These are phyloP conservation scores for Ceratosolen solmsi DNA, from an alignment of 1,140 invertebrate genomes.

Conservation along the genomic window DNA sequence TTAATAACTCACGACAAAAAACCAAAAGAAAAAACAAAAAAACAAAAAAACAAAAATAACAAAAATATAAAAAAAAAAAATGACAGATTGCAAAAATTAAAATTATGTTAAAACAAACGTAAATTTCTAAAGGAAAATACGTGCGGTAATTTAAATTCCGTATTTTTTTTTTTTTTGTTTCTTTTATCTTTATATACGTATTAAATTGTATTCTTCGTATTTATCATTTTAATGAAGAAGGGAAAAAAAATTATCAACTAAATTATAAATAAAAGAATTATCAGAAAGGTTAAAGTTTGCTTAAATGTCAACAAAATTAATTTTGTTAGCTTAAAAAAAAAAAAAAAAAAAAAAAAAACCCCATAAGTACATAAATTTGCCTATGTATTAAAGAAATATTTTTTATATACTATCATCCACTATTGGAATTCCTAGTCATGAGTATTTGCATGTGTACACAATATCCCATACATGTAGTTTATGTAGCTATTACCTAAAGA, in stretches of 20 bases:
- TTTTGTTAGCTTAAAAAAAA: conserved; percentile 21
- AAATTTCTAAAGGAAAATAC: neutral
- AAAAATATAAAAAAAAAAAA: too few relatives aligned
- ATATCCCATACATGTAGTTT: too few relatives aligned
- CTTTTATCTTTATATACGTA: neutral
- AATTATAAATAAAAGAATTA: conserved; percentile 46
- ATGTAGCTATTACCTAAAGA: too few relatives aligned
- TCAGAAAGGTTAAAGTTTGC: conserved; percentile 49
- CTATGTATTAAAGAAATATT: too few relatives aligned
- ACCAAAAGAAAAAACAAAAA: conserved; percentile 17
- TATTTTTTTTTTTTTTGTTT: too few relatives aligned
- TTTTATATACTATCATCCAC: too few relatives aligned
- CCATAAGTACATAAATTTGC: too few relatives aligned
- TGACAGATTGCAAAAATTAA: conserved; percentile 48
- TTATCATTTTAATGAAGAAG: conserved; percentile 39
- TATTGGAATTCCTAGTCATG: too few relatives aligned
- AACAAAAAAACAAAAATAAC: conserved; percentile 36
- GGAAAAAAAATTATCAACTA: conserved; percentile 36
- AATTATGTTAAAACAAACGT: neutral
- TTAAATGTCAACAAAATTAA: conserved; percentile 36
- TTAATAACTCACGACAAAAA: neutral
- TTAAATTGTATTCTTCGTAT: conserved; percentile 21
- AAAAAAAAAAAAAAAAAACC: neutral
- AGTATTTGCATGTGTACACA: too few relatives aligned
- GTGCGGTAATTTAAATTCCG: neutral